Evolutionary conservation across 1,140 invertebrate species (phyloP), one percentile per base, ranked within the genome.

Genomic region (Ceratitis capitata): DNA sequence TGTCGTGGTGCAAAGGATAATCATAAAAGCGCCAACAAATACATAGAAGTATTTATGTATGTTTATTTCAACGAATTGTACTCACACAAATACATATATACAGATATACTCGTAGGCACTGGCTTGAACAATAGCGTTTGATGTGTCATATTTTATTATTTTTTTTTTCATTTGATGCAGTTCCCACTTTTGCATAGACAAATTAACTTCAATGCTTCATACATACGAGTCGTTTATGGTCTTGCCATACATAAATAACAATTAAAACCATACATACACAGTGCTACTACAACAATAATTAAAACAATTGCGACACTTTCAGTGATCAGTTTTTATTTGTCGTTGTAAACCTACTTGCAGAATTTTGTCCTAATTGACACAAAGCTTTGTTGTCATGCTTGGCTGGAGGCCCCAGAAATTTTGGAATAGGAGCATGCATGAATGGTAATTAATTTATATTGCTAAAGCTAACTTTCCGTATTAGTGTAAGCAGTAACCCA

Each of bases 321-420:
- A 23, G 69, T 45, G 14, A 78, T 35, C 12, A n/a, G 29, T 19
- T 35, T 39, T n/a, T 82, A 45, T 47, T 47, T 84, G 47, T 84
- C n/a, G n/a, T 56, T 56, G 12, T n/a, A 2, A 9, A 7, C 2
- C 85, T 61, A 78, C 85, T 49, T 35, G 32, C 69, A 85, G 78
- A 26, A 78, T 85, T 32, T 9, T 35, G 85, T 42, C 78, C 78
- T 64, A 85, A 85, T 85, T 85, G 49, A 85, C 19, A 85, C 78
- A 29, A 61, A 61, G 82, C 35, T 64, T 83, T 85, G 29, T 58
- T 47, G 51, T 47, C 49, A n/a, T 47, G 56, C 14, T 26, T 42
- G 39, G 39, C 53, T 56, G 74, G 3, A 26, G 42, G 53, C 56
- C 19, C 53, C 45, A 83, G n/a, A n/a, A n/a, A n/a, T 69, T 49